Evolutionary conservation across 2,888 invertebrate species (phyloP), one percentile per base, ranked within the genome.

Genomic region (Drosophila anomalata): DNA sequence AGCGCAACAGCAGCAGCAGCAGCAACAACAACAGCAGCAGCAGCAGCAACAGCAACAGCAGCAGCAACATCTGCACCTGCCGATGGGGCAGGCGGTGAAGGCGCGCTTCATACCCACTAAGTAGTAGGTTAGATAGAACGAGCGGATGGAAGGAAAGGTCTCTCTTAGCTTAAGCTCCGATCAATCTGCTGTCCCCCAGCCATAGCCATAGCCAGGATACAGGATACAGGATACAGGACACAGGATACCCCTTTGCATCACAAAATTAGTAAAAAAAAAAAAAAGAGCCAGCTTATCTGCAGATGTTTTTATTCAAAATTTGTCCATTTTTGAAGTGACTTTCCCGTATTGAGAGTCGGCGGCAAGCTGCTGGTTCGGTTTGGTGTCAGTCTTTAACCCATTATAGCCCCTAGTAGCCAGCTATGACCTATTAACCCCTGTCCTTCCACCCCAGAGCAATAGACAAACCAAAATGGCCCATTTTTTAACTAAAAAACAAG

Each of bases 61-160:
- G 52, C 89, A 89, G 46, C 90, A 88, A 55, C 88, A 89, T 62
- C 77, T 84, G 22, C 89, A 85, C 75, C 63, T 88, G 70, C 80
- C 88, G 29, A 78, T 84, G 71, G 90, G 87, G 14, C 89, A 89
- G 76, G 86, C 91, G 76, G 88, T 90, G 62, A 91, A 91, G 80
- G 89, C 90, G 76, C 91, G 91, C 73, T 91, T 90, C 62, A 90
- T 91, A 88, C 91, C 90, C 78, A 90, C 88, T 67, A 90, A 90
- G 81, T 90, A 89, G 75, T 54, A 39, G 36, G 20, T 39, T 41
- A 52, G 24, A 47, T 44, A 31, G 41, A 54, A 36, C 36, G 31
- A 12, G 44, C 36, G 56, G 24, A 65, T 20, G 66, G 44, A 66
- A 54, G 2, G 46, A 12, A 29, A 46, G 56, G 69, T 68, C 69